These are phyloP conservation scores for Phaonia tiefii DNA, from an alignment of 2,888 invertebrate genomes.

Conservation along the genomic window DNA sequence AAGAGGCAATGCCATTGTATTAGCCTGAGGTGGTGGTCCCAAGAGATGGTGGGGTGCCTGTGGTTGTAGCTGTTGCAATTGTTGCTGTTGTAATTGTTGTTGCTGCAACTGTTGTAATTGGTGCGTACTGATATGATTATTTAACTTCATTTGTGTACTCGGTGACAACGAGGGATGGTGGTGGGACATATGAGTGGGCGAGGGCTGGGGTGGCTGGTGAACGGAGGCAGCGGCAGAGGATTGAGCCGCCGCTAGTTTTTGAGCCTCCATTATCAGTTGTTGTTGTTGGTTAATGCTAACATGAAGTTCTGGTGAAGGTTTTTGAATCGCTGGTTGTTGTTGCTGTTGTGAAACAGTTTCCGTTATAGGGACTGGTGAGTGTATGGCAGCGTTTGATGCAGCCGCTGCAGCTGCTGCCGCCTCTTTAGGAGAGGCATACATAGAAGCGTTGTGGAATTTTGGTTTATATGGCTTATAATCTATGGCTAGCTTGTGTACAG, in stretches of 20 bases:
- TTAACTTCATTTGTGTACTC: conserved; percentile 77
- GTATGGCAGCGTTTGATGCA: conserved; percentile 58
- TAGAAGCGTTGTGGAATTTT: conserved; percentile 86
- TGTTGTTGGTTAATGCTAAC: too few species aligned
- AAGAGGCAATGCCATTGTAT: conserved; percentile 60
- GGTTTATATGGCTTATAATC: conserved; percentile 86
- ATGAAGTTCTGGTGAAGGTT: conserved; percentile 56
- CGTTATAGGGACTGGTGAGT: conserved; percentile 51
- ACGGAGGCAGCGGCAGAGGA: conserved; percentile 23
- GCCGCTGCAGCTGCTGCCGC: conserved; percentile 64
- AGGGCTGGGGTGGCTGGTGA: conserved; percentile 38
- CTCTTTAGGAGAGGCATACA: conserved; percentile 79
- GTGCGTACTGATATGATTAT: conserved; percentile 77
- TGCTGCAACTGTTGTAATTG: conserved; percentile 75
- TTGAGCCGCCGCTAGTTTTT: conserved; percentile 23
- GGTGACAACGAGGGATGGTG: conserved; percentile 75
- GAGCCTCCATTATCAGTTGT: conserved; percentile 30
- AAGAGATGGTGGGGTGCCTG: conserved; percentile 52
- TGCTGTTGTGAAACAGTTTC: conserved; percentile 43
- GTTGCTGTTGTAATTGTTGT: conserved; percentile 74
- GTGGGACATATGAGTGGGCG: conserved; percentile 49
- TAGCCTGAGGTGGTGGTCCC: conserved; percentile 50
- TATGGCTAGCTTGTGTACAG: conserved; percentile 77
- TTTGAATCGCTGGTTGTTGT: conserved; percentile 42
- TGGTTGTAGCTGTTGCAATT: conserved; percentile 67